Percentiles rank a stretch among this genome's conserved stretches.
Evolutionary conservation across 1,140 invertebrate genomes (phyloP).

Genomic region (Diachasma alloeum): DNA sequence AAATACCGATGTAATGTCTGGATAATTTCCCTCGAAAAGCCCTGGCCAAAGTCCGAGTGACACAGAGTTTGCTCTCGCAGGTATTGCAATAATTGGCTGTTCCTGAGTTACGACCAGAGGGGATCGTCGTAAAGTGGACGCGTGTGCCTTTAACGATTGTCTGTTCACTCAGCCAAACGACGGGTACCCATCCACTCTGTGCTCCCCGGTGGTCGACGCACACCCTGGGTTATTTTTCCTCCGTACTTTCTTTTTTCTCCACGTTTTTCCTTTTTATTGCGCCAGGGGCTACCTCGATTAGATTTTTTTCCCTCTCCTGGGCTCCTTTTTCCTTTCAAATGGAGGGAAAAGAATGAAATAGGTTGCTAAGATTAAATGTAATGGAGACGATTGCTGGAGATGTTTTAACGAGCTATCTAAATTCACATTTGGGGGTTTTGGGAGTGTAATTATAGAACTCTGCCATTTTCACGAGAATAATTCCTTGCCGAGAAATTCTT

Average conservation of each 20-base stretch:
- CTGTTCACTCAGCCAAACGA: neutral
- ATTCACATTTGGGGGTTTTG: neutral
- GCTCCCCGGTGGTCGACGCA: neutral
- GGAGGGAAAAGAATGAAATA: neutral
- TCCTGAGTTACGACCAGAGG: conserved; percentile 46
- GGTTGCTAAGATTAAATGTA: neutral
- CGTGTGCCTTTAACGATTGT: conserved; percentile 47
- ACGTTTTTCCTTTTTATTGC: neutral
- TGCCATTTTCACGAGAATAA: neutral
- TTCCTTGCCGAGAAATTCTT: no score
- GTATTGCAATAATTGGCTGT: conserved; percentile 52
- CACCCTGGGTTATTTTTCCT: conserved; percentile 8
- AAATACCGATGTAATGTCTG: neutral
- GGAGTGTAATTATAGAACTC: neutral
- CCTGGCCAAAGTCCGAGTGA: neutral
- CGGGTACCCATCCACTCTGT: neutral
- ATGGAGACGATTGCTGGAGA: neutral
- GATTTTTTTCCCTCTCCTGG: neutral
- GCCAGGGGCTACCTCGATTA: neutral
- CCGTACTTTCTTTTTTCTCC: neutral
- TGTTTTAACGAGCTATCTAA: neutral
- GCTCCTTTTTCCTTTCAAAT: neutral
- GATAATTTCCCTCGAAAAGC: neutral
- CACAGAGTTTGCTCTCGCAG: conserved; percentile 31
- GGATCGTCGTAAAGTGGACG: conserved; percentile 46